phyloP scores from a whole-genome alignment of 2,113 vertebrate species.

The Glaucomys volans region DNA sequence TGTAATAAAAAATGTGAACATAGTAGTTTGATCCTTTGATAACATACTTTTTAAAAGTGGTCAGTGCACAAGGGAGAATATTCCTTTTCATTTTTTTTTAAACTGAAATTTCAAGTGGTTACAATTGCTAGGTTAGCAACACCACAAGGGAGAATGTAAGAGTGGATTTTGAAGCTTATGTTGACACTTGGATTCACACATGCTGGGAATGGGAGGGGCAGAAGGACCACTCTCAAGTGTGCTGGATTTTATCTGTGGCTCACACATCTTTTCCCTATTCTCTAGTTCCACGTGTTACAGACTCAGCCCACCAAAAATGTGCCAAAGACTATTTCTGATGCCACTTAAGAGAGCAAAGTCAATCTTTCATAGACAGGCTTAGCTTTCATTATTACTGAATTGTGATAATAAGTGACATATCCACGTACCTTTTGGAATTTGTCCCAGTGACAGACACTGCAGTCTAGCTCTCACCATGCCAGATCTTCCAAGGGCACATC shows the following conservation, averaged over 20 bases:
- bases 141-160: neutral
- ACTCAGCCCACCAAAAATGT: neutral
- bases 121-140: neutral
- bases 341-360: neutral
- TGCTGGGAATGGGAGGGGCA: neutral
- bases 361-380: neutral
- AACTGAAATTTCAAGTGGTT: neutral
- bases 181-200: neutral
- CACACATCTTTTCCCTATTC: neutral
- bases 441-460: neutral
- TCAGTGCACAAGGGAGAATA: neutral
- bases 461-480: neutral
- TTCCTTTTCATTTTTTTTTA: no score
- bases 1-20: conserved; percentile 4
- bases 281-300: neutral
- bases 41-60: neutral
- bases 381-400: neutral
- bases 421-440: neutral
- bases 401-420: neutral
- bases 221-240: neutral
- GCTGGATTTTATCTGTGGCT: neutral
- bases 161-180: neutral
- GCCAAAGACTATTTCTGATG: neutral
- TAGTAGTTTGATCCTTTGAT: neutral
- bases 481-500: neutral